Base-by-base conservation (phyloP, 2,888 invertebrate genomes). In the Hofmannophila pseudospretella region DNA sequence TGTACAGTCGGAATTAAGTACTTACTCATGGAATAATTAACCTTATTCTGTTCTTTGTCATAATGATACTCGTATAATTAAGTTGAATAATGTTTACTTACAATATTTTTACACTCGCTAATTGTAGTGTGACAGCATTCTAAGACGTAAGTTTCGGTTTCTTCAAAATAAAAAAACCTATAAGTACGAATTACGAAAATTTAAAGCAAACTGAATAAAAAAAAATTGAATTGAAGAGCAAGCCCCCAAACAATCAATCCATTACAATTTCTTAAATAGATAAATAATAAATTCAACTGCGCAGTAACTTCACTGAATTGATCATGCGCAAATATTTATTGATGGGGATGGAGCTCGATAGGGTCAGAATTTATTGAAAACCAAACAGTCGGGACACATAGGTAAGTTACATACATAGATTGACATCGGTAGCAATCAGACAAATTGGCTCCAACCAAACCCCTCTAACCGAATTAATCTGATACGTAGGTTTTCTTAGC, bases 321-420 rank as follows among this genome's bases (percentile, higher is more conserved):
- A 81, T 82, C 80, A 82, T 79, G 84, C 84, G 82, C 79, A 84
- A 85, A 86, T 84, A 85, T 86, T 82, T 86, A 86, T 85, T 60
- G 85, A 78, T 75, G 64, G 84, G 85, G 85, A 69, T 66, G 75
- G 60, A 67, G 69, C 67, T 66, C 67, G 76, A 79, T 79, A 81
- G 82, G 81, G 82, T 73, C 82, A 78, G 64, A 75, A 86, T 82
- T 81, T 87, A 85, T 85, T 74, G 79, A 72, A 79, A 81, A 75
- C 71, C 69, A 71, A 56, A 60, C 59, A 68, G 60, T 59, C 52
- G 58, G 12, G 27, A 11, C 22, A 60, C 60, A 67, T 71, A 78
- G 71, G 77, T 80, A 80, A 65, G 66, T 67, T 72, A 77, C 67
- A 76, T 72, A 5, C n/a, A n/a, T n/a, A 76, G 72, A 79, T 78